These are phyloP conservation scores for Aplochiton taeniatus DNA, from an alignment of 2,797 vertebrate genomes.

Conservation along the genomic window DNA sequence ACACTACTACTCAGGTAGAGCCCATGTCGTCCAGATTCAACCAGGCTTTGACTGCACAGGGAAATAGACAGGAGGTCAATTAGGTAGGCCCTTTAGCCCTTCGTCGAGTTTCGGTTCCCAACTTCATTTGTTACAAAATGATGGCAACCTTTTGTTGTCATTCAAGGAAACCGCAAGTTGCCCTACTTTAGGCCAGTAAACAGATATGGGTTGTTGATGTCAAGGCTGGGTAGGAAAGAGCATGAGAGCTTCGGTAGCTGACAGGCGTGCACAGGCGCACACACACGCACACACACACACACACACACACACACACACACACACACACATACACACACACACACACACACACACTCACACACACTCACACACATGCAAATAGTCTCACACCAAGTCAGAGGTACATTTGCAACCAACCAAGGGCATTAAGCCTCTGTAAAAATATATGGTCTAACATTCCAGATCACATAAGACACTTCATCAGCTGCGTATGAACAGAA, in stretches of 20 bases:
- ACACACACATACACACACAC: slow-evolving; percentile 3
- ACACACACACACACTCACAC: background rate
- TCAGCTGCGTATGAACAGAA: slow-evolving; percentile 43
- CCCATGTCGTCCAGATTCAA: background rate
- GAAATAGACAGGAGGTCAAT: background rate
- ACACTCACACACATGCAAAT: background rate
- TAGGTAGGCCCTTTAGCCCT: background rate
- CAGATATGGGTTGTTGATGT: background rate
- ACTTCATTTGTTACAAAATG: background rate
- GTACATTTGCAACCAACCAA: background rate
- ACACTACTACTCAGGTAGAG: background rate
- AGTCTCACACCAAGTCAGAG: background rate
- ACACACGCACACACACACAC: background rate
- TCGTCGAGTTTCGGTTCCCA: background rate
- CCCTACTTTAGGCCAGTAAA: background rate
- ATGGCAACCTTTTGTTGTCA: background rate
- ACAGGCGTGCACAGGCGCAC: background rate
- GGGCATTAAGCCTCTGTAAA: background rate
- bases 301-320: background rate
- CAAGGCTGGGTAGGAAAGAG: too few species aligned
- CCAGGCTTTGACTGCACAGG: background rate
- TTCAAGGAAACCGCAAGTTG: background rate
- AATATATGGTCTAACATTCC: slow-evolving; percentile 13
- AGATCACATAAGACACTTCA: slow-evolving; percentile 44
- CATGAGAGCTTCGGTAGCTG: background rate